Percentiles rank a stretch among this genome's conserved stretches.
Conservation (phyloP, 2,113 vertebrate genomes). For the Rhadina sibilatrix region DNA sequence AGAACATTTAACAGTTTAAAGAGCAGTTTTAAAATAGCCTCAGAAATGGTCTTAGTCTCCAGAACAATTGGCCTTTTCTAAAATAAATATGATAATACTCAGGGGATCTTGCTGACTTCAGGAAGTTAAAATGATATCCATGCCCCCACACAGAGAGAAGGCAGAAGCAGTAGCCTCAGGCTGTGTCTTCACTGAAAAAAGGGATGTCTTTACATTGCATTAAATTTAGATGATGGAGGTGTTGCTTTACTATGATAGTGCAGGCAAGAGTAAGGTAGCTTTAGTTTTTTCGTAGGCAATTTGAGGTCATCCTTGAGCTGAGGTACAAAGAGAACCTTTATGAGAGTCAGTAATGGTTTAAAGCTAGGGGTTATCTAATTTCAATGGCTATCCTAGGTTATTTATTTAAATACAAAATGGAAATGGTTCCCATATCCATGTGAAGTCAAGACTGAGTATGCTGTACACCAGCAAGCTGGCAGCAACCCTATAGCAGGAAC, state of each 20-base stretch:
- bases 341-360: not conserved
- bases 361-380: not conserved
- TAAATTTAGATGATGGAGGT: not conserved
- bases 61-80: conserved; percentile 13
- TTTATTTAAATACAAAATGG: not conserved
- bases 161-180: not conserved
- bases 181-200: not conserved
- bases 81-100: conserved; percentile 20
- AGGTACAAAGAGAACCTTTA: not conserved
- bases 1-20: conserved; percentile 36
- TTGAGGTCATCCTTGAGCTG: not conserved
- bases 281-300: not conserved
- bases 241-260: not conserved
- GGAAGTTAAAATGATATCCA: not conserved
- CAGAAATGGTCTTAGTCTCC: not conserved
- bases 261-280: not conserved
- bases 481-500: not conserved
- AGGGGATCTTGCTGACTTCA: not conserved
- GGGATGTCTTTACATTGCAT: not conserved
- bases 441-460: not conserved
- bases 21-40: conserved; percentile 19
- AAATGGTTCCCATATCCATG: not conserved
- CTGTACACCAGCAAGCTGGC: not conserved
- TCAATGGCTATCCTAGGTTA: not conserved
- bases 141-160: not conserved